Conservation (phyloP, 2,888 invertebrate species). For the Drosophila pseudotalamancana region DNA sequence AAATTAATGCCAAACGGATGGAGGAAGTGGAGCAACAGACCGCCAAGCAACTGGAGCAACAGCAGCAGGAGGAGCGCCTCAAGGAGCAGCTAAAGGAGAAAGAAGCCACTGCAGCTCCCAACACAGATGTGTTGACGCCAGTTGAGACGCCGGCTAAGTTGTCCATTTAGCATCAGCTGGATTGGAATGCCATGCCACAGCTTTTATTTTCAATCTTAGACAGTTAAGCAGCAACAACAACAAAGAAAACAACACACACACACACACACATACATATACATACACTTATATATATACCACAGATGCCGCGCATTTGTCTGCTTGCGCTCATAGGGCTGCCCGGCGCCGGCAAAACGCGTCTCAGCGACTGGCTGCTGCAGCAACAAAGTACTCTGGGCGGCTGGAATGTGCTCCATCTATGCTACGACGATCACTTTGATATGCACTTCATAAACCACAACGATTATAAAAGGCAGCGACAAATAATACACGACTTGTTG, state of each 20-base stretch:
- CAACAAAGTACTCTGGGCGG: background rate
- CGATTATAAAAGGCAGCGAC: conserved; percentile 63
- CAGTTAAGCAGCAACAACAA: conserved; percentile 49
- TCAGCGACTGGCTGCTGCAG: conserved; percentile 65
- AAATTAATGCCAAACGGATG: conserved; percentile 81
- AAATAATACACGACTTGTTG: conserved; percentile 50
- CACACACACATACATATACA: conserved; percentile 11
- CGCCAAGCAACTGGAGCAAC: conserved; percentile 59
- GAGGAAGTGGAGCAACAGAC: conserved; percentile 78
- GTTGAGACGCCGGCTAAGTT: conserved; percentile 23
- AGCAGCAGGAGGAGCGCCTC: conserved; percentile 44
- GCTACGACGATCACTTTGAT: conserved; percentile 76
- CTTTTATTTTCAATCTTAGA: conserved; percentile 54
- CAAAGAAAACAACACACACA: no score
- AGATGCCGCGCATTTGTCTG: conserved; percentile 77
- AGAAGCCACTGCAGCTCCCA: conserved; percentile 12
- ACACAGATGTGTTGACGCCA: conserved; percentile 45
- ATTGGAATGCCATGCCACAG: conserved; percentile 48
- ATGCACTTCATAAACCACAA: background rate
- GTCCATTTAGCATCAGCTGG: conserved; percentile 50
- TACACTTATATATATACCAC: background rate
- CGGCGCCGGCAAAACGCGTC: conserved; percentile 79
- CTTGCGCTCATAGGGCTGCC: conserved; percentile 81
- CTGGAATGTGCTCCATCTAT: conserved; percentile 73
- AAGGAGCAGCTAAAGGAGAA: conserved; percentile 34